Evolutionary conservation across 2,888 invertebrate genomes (phyloP).

Genomic region (Chrysodeixis includens): DNA sequence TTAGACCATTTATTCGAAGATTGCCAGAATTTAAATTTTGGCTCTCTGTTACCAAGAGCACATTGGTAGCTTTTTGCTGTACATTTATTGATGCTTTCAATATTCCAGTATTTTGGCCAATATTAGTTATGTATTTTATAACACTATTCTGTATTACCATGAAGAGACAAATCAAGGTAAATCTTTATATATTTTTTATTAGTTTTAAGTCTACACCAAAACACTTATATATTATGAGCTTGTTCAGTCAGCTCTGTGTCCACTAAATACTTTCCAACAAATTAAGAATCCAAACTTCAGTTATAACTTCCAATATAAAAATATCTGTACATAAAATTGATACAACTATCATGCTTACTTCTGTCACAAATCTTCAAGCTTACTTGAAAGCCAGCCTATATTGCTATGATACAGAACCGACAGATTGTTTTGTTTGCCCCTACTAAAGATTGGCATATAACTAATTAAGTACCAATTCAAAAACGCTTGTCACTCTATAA

Average conservation of each 20-base stretch:
- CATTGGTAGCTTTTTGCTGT: constrained; percentile 95
- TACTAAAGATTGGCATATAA: no score
- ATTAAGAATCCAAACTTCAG: no score
- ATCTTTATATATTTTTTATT: constrained; percentile 39
- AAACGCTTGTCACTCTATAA: no score
- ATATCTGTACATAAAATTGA: no score
- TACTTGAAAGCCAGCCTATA: no score
- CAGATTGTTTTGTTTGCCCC: no score
- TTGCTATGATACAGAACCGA: neutral
- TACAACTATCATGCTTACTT: neutral
- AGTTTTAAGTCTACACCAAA: neutral
- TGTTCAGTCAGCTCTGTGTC: neutral
- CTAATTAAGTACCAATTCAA: no score
- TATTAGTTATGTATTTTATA: constrained; percentile 99
- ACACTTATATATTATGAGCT: neutral
- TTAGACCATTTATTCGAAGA: constrained; percentile 98
- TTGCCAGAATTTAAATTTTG: constrained; percentile 99
- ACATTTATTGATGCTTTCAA: constrained; percentile 99
- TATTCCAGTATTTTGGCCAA: constrained; percentile 99
- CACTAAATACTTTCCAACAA: neutral
- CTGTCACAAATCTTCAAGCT: no score
- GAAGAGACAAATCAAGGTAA: constrained; percentile 99
- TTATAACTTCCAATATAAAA: no score
- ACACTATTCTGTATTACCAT: constrained; percentile 99
- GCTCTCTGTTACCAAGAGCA: constrained; percentile 98